A percentile compares a stretch with the other conserved stretches of the same genome.
phyloP scores from a whole-genome alignment of 2,113 vertebrate genomes.

The Phyllostomus discolor region DNA sequence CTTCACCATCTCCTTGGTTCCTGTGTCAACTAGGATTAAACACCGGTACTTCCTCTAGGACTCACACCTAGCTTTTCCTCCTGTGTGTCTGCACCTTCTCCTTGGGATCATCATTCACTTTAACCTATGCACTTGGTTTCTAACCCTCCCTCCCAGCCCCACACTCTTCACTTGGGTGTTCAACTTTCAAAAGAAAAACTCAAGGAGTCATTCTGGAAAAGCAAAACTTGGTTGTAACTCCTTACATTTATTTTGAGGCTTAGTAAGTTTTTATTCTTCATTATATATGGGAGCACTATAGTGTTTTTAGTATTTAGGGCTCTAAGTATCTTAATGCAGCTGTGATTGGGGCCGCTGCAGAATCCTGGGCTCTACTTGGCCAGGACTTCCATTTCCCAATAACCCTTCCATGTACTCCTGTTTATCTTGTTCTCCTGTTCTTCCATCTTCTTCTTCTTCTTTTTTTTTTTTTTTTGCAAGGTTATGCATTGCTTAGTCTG shows the following conservation, averaged over 20 bases:
- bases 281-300: too few relatives aligned
- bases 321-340: neutral
- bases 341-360: neutral
- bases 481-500: neutral
- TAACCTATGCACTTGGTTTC: neutral
- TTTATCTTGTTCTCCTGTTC: neutral
- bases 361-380: neutral
- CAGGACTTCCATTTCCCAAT: neutral
- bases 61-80: neutral
- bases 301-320: neutral
- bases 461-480: neutral
- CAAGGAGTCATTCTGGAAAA: neutral
- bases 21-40: neutral
- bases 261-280: neutral
- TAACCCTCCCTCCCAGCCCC: neutral
- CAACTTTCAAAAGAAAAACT: neutral
- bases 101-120: neutral
- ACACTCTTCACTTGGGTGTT: neutral
- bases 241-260: neutral
- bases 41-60: accelerated
- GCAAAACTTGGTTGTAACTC: neutral
- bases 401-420: neutral
- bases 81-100: neutral
- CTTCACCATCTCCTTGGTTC: neutral
- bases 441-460: neutral